Evolutionary conservation across 2,888 invertebrate species (phyloP).

Genomic region (Plagodis pulveraria): DNA sequence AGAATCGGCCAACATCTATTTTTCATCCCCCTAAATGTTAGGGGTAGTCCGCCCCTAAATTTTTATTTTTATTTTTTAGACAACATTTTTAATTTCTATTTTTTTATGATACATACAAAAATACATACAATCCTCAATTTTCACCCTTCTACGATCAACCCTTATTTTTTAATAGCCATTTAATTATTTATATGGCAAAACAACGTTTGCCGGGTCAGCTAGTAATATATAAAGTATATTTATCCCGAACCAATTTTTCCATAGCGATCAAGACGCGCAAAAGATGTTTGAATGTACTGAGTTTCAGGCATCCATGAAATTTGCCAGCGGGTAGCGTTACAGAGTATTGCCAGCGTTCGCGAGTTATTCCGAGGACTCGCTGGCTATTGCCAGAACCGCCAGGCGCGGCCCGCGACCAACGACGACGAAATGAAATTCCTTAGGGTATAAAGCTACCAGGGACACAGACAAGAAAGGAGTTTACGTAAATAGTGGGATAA

Average conservation of each 20-base stretch:
- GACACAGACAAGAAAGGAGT: not conserved
- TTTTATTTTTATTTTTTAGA: too few relatives aligned
- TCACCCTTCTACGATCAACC: too few relatives aligned
- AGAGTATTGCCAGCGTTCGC: conserved; percentile 19
- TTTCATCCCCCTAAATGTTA: too few relatives aligned
- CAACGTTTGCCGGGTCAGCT: too few relatives aligned
- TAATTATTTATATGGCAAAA: too few relatives aligned
- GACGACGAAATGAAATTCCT: conserved; percentile 33
- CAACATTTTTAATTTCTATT: too few relatives aligned
- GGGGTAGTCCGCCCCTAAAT: too few relatives aligned
- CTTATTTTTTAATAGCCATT: too few relatives aligned
- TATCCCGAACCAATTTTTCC: not conserved
- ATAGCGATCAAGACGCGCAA: not conserved
- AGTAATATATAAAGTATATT: too few relatives aligned
- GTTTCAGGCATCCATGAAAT: conserved; percentile 51
- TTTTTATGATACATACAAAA: too few relatives aligned
- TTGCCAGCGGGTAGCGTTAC: conserved; percentile 36
- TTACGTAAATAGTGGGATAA: not conserved
- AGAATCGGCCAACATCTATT: too few relatives aligned
- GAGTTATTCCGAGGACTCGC: conserved; percentile 23
- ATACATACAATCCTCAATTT: too few relatives aligned
- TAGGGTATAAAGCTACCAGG: conserved; percentile 5
- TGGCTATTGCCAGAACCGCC: conserved; percentile 23
- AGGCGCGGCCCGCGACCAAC: conserved; percentile 12
- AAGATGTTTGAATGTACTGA: conserved; percentile 19